Percentiles rank a stretch among this genome's conserved stretches.
These are phyloP conservation scores for Lepus oiostolus DNA, from an alignment of 2,797 vertebrate species.

Conservation along the genomic window DNA sequence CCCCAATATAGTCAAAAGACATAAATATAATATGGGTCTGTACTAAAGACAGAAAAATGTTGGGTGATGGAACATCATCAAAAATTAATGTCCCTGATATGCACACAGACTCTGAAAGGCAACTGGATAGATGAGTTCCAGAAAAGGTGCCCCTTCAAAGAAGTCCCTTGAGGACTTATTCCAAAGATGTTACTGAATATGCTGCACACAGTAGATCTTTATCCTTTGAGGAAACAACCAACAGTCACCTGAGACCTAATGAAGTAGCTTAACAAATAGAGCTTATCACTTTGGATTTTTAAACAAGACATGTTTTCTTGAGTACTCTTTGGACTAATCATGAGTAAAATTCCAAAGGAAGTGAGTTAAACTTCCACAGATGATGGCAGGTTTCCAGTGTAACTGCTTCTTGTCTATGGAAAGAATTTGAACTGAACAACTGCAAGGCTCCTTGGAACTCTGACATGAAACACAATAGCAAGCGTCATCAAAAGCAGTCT, in stretches of 20 bases:
- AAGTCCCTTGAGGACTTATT: neutral
- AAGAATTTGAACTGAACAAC: neutral
- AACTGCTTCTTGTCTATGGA: neutral
- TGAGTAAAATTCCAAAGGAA: slow-evolving; percentile 52
- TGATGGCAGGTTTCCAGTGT: neutral
- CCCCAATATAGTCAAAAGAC: neutral
- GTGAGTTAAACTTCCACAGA: neutral
- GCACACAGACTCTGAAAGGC: neutral
- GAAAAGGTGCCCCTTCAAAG: neutral
- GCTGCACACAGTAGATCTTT: neutral
- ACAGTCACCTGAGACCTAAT: neutral
- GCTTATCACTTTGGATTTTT: neutral
- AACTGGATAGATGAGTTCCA: neutral
- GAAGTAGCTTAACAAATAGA: slow-evolving; percentile 7
- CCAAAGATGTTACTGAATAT: neutral
- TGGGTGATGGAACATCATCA: neutral
- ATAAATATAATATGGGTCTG: neutral
- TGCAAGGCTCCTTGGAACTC: neutral
- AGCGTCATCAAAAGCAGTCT: neutral
- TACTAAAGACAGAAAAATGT: neutral
- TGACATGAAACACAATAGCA: slow-evolving; percentile 3
- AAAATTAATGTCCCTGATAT: neutral
- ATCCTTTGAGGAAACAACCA: neutral
- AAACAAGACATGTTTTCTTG: neutral
- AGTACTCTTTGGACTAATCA: neutral